Evolutionary conservation across 2,797 vertebrate species (phyloP), one percentile per base, ranked within the genome.

Genomic region (Aeoliscus strigatus): DNA sequence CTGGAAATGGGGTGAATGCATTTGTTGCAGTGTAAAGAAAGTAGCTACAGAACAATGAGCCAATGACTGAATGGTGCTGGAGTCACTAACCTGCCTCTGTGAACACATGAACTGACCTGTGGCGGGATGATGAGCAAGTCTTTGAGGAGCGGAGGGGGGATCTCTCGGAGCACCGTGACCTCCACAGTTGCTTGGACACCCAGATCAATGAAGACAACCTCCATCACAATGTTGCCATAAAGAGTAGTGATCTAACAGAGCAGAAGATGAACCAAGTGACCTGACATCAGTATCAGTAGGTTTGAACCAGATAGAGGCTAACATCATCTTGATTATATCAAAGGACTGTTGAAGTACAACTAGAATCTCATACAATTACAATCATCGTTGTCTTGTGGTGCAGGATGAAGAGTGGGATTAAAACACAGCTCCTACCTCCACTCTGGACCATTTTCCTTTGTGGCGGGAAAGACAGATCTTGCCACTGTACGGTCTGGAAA

Each of bases 241-340:
- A 93, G 84, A 12, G 88, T 90, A 8, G 85, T 90, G 75, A 97
- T 88, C 96, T 98, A 77, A n/a, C n/a, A n/a, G n/a, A n/a, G n/a
- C n/a, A n/a, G n/a, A n/a, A n/a, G n/a, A n/a, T n/a, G n/a, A n/a
- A n/a, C n/a, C n/a, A n/a, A n/a, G n/a, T n/a, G n/a, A n/a, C n/a
- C n/a, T n/a, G n/a, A n/a, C n/a, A n/a, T n/a, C n/a, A n/a, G n/a
- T n/a, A n/a, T n/a, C n/a, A n/a, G n/a, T n/a, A n/a, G n/a, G n/a
- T n/a, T n/a, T n/a, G n/a, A n/a, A n/a, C n/a, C n/a, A n/a, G n/a
- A n/a, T n/a, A n/a, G n/a, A n/a, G n/a, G n/a, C n/a, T n/a, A n/a
- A n/a, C n/a, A n/a, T n/a, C n/a, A n/a, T n/a, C n/a, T n/a, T n/a
- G n/a, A n/a, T n/a, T n/a, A n/a, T n/a, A n/a, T n/a, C n/a, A n/a